Conservation (phyloP, 2,113 vertebrate species). For the Gasterosteus nipponicus region DNA sequence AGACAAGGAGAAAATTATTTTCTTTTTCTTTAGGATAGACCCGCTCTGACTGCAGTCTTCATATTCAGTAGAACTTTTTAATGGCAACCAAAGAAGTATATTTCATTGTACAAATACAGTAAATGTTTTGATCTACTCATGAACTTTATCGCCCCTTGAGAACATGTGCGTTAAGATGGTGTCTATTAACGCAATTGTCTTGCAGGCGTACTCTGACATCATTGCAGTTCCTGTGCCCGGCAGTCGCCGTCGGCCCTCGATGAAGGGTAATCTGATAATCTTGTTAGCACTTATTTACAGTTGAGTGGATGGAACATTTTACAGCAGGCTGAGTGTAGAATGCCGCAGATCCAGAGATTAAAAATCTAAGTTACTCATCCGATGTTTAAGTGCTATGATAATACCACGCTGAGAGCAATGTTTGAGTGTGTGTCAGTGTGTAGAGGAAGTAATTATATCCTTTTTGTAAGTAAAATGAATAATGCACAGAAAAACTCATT, state of each 20-base stretch:
- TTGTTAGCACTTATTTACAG: slow-evolving; percentile 72
- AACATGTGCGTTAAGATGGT: slow-evolving; percentile 54
- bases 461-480: background rate
- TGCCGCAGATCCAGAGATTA: slow-evolving; percentile 59
- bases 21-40: slow-evolving; percentile 10
- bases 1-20: slow-evolving; percentile 23
- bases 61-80: slow-evolving; percentile 21
- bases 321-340: slow-evolving; percentile 53
- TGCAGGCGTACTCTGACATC: slow-evolving; percentile 39
- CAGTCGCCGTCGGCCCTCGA: slow-evolving; percentile 43
- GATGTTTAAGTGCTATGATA: slow-evolving; percentile 55
- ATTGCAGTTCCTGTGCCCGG: slow-evolving; percentile 49
- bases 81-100: slow-evolving; percentile 22
- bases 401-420: slow-evolving; percentile 15
- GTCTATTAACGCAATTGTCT: slow-evolving; percentile 51
- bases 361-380: slow-evolving; percentile 65
- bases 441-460: background rate
- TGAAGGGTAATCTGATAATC: slow-evolving; percentile 73
- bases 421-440: background rate
- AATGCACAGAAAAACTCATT: background rate
- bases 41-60: slow-evolving; percentile 1
- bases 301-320: slow-evolving; percentile 60
- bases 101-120: slow-evolving; percentile 31
- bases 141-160: slow-evolving; percentile 39
- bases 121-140: slow-evolving; percentile 50